phyloP scores from a whole-genome alignment of 1,140 invertebrate genomes.

The Idris sp. region DNA sequence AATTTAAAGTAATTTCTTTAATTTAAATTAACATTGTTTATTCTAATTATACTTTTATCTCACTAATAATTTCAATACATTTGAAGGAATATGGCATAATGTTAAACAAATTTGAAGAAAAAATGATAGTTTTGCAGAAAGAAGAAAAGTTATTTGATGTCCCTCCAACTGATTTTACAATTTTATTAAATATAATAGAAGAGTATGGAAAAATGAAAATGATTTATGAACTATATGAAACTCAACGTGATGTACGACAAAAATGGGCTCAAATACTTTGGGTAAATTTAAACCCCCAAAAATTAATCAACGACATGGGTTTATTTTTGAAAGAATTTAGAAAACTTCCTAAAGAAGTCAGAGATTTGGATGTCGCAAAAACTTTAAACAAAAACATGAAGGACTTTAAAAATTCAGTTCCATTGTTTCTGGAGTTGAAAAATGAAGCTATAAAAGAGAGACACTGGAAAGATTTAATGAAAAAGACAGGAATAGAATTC shows the following conservation, averaged over 20 bases:
- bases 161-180: slow-evolving; percentile 87
- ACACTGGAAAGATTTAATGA: slow-evolving; percentile 93
- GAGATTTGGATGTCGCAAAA: slow-evolving; percentile 81
- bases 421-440: slow-evolving; percentile 93
- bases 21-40: slow-evolving; percentile 2
- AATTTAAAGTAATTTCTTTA: slow-evolving; percentile 81
- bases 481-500: slow-evolving; percentile 89
- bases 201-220: slow-evolving; percentile 86
- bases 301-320: slow-evolving; percentile 91
- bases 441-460: slow-evolving; percentile 92
- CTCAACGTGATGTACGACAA: slow-evolving; percentile 87
- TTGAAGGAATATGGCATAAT: slow-evolving; percentile 83
- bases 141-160: slow-evolving; percentile 93
- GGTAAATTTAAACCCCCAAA: slow-evolving; percentile 90
- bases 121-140: slow-evolving; percentile 84
- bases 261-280: slow-evolving; percentile 91
- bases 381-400: slow-evolving; percentile 90
- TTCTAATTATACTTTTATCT: slow-evolving; percentile 16
- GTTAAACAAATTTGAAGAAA: slow-evolving; percentile 83
- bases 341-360: slow-evolving; percentile 80
- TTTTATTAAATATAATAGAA: slow-evolving; percentile 83
- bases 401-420: slow-evolving; percentile 91
- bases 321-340: slow-evolving; percentile 88
- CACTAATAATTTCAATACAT: too few relatives aligned
- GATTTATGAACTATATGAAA: slow-evolving; percentile 88